Evolutionary conservation across 1,140 invertebrate genomes (phyloP).

Genomic region (Drosophila parabipectinata): DNA sequence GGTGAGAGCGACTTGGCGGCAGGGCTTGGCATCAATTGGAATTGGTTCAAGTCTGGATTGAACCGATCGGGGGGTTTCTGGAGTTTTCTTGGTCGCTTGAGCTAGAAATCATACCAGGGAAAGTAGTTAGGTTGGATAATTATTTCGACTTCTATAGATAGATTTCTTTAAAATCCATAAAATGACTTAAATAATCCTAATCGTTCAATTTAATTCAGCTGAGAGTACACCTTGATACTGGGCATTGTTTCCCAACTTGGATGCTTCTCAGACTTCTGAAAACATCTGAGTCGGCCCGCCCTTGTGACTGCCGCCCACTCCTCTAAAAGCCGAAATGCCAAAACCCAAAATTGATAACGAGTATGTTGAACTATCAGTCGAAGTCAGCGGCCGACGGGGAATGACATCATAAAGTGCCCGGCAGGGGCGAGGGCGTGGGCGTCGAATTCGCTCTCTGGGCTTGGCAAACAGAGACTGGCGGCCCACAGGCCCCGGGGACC

Average conservation of each 20-base stretch:
- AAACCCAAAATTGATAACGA: constrained; percentile 35
- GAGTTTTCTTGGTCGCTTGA: constrained; percentile 1
- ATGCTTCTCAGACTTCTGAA: neutral
- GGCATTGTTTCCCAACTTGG: neutral
- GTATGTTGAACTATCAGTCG: constrained; percentile 59
- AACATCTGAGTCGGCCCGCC: constrained; percentile 4
- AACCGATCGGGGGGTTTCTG: constrained; percentile 5
- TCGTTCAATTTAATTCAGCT: neutral
- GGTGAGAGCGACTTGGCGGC: constrained; percentile 35
- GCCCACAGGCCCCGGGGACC: constrained; percentile 23
- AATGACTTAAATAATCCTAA: neutral
- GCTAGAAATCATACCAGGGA: neutral
- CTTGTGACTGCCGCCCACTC: constrained; percentile 8
- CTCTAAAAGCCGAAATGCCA: neutral
- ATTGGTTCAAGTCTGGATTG: constrained; percentile 52
- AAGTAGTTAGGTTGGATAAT: neutral
- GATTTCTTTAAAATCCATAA: too few relatives aligned
- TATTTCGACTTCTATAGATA: too few relatives aligned
- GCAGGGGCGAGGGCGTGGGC: constrained; percentile 21
- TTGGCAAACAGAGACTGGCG: constrained; percentile 42
- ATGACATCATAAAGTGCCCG: constrained; percentile 60
- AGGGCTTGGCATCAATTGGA: constrained; percentile 61
- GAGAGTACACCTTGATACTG: neutral
- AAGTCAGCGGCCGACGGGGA: constrained; percentile 45
- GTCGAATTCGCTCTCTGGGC: constrained; percentile 52